Evolutionary conservation across 2,888 invertebrate genomes (phyloP), one percentile per base, ranked within the genome.

Genomic region (Belgica antarctica): DNA sequence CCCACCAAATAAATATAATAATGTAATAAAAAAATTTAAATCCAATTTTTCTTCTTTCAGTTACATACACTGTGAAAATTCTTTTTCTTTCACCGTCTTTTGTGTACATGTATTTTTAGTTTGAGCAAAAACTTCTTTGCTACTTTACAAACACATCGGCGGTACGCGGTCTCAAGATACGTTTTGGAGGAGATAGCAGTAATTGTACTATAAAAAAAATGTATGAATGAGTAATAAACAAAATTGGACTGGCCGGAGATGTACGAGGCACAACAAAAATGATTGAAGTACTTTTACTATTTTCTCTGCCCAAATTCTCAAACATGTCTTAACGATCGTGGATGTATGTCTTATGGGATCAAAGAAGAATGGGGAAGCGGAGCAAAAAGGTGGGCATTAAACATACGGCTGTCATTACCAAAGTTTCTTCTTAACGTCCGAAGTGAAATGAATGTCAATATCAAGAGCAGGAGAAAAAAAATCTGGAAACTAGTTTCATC

Each of bases 1-100:
- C 70, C 70, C 70, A 68, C 70, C 70, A 47, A 70, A 70, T 70
- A 70, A 62, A 61, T 70, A 70, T 70, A 61, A 47, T 70, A 70
- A 70, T 61, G 70, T 70, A 70, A 70, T 70, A 70, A 28, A 61
- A 70, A 70, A 69, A 59, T 57, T 25, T 61, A 31, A 19, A 34
- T 68, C n/a, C 28, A 68, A 34, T 7, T 10, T 68, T 52, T 4
- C 41, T 68, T n/a, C n/a, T n/a, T n/a, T n/a, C n/a, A n/a, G n/a
- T n/a, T n/a, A 17, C 34, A 28, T 28, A 22, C 36, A 28, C 41
- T 59, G 19, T 61, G 17, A 47, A 52, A 47, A 61, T 61, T 57
- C 61, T 31, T 62, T 62, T 68, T 24, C 68, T 68, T 28, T 59
- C 41, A 41, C 25, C 24, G 46, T 17, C 36, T 25, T 24, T 52